These are phyloP conservation scores for Esox masquinongy DNA, from an alignment of 2,797 vertebrate species.

Conservation along the genomic window DNA sequence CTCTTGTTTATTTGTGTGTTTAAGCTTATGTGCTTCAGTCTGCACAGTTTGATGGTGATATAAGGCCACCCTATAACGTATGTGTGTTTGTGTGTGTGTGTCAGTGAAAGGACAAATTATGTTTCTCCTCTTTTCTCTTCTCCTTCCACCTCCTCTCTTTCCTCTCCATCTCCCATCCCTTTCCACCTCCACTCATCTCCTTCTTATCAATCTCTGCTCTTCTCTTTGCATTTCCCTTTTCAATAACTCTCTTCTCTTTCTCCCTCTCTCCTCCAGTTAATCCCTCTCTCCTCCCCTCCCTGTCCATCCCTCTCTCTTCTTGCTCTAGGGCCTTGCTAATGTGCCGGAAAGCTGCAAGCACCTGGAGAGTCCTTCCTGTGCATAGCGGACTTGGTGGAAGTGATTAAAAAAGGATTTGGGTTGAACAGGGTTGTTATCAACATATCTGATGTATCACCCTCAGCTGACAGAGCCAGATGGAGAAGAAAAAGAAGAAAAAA, in stretches of 20 bases:
- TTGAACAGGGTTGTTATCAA: slow-evolving; percentile 72
- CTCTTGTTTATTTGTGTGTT: slow-evolving; percentile 16
- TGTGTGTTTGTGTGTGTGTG: slow-evolving; percentile 14
- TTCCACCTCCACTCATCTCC: slow-evolving; percentile 2
- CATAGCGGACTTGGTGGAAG: slow-evolving; percentile 65
- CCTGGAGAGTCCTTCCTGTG: slow-evolving; percentile 58
- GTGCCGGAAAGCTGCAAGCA: slow-evolving; percentile 60
- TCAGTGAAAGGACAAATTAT: neutral
- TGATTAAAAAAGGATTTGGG: slow-evolving; percentile 73
- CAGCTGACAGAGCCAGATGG: slow-evolving; percentile 36
- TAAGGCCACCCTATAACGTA: neutral
- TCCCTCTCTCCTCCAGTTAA: neutral
- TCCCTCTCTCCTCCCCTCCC: neutral
- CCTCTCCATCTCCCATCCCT: neutral
- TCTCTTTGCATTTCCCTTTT: neutral
- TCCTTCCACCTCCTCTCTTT: neutral
- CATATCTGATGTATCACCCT: slow-evolving; percentile 71
- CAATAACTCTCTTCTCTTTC: neutral
- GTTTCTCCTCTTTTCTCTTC: too few relatives aligned
- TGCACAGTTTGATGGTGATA: too few relatives aligned
- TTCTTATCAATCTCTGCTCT: neutral
- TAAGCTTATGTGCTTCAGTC: neutral
- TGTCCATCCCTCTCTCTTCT: slow-evolving; percentile 25
- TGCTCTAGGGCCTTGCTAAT: slow-evolving; percentile 62
- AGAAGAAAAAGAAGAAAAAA: slow-evolving; percentile 44